Evolutionary conservation across 2,797 vertebrate species (phyloP), one percentile per base, ranked within the genome.

Genomic region (Chrysocyon brachyurus): DNA sequence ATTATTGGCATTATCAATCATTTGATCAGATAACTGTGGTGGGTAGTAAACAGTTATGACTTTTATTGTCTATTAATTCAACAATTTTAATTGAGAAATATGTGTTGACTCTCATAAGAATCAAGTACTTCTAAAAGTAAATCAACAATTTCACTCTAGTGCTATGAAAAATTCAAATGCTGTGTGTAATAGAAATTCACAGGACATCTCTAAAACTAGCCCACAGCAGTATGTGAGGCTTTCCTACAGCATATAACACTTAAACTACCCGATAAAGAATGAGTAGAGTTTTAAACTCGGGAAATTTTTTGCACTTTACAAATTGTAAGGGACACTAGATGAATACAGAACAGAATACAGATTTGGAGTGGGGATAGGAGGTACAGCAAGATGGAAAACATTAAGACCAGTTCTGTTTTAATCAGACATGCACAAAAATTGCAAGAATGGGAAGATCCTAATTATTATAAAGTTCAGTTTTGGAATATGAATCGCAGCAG

Each of bases 401-500:
- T 78, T 81, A 83, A 95, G 31, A 85, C 22, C 4, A 11, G 19
- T 57, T 91, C 24, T 26, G 22, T n/a, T 87, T 49, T 89, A 79
- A 84, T 77, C 14, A 87, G 36, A 82, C 5, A 52, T 14, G 3
- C 8, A 93, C 75, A 95, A 52, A 82, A 17, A 8, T 61, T 68
- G 5, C 24, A 73, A 24, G 68, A 56, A 79, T n/a, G 54, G 36
- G 84, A 17, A 84, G 33, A 75, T 89, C 86, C 95, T 73, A 88
- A 75, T 89, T 91, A 93, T 85, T 88, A 56, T 83, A 88, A 94
- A 82, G 5, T 12, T 89, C 24, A 54, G 11, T 63, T 91, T 95
- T 82, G 21, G 22, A 89, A 91, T 82, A 94, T 87, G 85, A 94
- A 96, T 87, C 75, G 79, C 70, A 88, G 70, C n/a, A 87, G 54